phyloP scores from a whole-genome alignment of 2,797 vertebrate species.

The Anguilla marmorata region DNA sequence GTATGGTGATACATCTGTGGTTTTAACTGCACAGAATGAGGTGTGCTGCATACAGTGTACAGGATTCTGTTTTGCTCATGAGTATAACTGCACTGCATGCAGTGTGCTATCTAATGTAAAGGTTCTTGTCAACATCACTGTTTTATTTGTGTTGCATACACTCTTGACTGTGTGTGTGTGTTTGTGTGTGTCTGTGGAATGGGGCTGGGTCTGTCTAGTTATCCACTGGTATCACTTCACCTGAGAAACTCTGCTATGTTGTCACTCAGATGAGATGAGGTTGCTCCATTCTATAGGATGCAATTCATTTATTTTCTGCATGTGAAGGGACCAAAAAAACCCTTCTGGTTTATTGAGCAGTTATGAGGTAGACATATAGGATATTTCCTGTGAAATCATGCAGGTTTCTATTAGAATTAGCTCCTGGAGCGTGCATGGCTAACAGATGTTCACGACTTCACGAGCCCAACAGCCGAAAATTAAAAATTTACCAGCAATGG shows the following conservation, averaged over 20 bases:
- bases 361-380: background rate
- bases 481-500: conserved; percentile 6
- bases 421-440: background rate
- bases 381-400: background rate
- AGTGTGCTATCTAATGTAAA: background rate
- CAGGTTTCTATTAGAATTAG: background rate
- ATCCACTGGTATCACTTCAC: background rate
- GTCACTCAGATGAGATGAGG: background rate
- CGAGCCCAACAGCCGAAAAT: background rate
- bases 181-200: background rate
- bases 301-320: background rate
- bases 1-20: background rate
- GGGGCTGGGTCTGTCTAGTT: background rate
- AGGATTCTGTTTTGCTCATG: background rate
- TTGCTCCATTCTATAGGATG: background rate
- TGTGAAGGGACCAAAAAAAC: background rate
- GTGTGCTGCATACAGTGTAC: background rate
- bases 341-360: background rate
- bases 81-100: background rate
- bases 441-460: background rate
- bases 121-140: background rate
- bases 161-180: background rate
- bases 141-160: background rate
- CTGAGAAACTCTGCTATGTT: background rate
- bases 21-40: background rate